These are phyloP conservation scores for Boulengeromyrus knoepffleri DNA, from an alignment of 2,113 vertebrate species.

Conservation along the genomic window DNA sequence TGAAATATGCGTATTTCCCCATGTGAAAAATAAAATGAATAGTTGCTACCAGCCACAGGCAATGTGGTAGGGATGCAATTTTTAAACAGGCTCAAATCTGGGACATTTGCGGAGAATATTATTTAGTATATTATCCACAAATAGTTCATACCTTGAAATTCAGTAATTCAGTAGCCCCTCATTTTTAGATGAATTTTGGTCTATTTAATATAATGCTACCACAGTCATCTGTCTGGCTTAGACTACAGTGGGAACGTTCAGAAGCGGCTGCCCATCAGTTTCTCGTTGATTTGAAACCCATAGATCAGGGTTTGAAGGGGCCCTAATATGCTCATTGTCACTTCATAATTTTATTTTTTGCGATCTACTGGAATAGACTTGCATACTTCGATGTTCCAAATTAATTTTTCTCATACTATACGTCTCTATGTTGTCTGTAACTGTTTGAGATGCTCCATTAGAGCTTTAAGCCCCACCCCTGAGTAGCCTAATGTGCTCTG, in stretches of 20 bases:
- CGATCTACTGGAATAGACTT: neutral
- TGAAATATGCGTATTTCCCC: neutral
- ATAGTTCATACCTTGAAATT: neutral
- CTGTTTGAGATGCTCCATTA: neutral
- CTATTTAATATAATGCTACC: neutral
- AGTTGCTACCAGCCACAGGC: neutral
- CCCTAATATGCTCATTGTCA: neutral
- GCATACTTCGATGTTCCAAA: neutral
- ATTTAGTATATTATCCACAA: neutral
- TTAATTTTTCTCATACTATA: neutral
- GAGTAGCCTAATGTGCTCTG: neutral
- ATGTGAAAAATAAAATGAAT: neutral
- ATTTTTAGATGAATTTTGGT: neutral
- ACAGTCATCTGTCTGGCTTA: too few relatives aligned
- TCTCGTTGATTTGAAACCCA: neutral
- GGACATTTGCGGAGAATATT: neutral
- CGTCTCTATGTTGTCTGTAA: neutral
- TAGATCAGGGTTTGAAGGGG: neutral
- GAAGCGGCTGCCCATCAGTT: neutral
- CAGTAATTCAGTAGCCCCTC: too few relatives aligned
- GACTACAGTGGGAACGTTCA: neutral
- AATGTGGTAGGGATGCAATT: neutral
- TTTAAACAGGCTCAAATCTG: neutral
- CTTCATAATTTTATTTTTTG: neutral
- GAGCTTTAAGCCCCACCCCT: neutral